Evolutionary conservation across 64 coral and sea anemone genomes (phyloP).

Genomic region (Montipora sp.): DNA sequence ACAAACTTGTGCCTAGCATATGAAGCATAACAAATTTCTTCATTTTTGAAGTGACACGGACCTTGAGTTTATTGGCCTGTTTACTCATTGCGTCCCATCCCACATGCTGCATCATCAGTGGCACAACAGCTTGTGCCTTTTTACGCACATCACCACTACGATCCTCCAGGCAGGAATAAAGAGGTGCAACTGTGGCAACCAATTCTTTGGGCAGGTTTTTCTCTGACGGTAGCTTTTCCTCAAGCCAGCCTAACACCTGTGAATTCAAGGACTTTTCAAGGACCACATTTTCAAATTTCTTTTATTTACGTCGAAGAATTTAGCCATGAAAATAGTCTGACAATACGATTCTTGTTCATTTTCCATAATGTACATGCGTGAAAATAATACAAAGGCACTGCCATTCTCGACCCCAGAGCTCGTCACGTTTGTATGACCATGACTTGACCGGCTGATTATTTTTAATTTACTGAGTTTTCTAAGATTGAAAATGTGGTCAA

Average conservation of each 20-base stretch:
- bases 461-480: too few relatives aligned
- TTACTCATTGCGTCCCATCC: constrained; percentile 93
- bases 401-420: too few relatives aligned
- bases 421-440: too few relatives aligned
- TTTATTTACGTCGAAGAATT: too few relatives aligned
- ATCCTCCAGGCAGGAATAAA: constrained; percentile 80
- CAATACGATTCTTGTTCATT: too few relatives aligned
- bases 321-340: too few relatives aligned
- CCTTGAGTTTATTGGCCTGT: constrained; percentile 98
- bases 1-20: not conserved
- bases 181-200: constrained; percentile 68
- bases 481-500: too few relatives aligned
- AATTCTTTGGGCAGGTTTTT: constrained; percentile 76
- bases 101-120: constrained; percentile 86
- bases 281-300: too few relatives aligned
- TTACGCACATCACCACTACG: constrained; percentile 96
- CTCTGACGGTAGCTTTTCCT: constrained; percentile 87
- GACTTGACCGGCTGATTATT: too few relatives aligned
- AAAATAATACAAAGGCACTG: too few relatives aligned
- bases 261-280: not conserved
- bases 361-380: too few relatives aligned
- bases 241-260: constrained; percentile 91
- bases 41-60: not conserved
- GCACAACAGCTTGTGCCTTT: constrained; percentile 91
- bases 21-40: not conserved